Evolutionary conservation across 2,888 invertebrate species (phyloP).

Genomic region (Athalia rosae): DNA sequence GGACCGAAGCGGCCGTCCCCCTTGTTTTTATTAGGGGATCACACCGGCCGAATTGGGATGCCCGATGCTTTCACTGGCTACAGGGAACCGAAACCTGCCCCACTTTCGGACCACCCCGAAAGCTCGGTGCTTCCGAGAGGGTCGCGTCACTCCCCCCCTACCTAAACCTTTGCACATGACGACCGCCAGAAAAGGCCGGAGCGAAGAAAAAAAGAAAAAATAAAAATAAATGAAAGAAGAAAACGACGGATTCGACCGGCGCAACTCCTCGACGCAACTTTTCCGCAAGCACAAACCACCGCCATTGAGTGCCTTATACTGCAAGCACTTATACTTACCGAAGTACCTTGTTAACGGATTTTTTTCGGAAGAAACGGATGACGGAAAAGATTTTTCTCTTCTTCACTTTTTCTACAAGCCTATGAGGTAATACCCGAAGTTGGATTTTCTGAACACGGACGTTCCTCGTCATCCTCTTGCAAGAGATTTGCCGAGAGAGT

Average conservation of each 20-base stretch:
- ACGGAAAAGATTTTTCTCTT: no score
- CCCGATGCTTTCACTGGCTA: no score
- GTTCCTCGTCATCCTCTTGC: no score
- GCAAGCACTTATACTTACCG: conserved; percentile 36
- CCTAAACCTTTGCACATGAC: no score
- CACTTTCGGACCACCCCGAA: conserved; percentile 21
- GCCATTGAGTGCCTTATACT: not conserved
- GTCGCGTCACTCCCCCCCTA: conserved; percentile 6
- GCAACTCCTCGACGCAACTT: not conserved
- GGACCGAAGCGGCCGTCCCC: conserved; percentile 49
- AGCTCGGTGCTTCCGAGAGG: conserved; percentile 38
- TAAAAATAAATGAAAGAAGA: not conserved
- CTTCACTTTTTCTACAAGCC: not conserved
- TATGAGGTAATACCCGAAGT: conserved; percentile 15
- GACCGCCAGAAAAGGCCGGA: conserved; percentile 46
- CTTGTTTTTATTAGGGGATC: conserved; percentile 53
- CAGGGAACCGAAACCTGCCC: conserved; percentile 2
- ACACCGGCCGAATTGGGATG: conserved; percentile 27
- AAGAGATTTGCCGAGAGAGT: no score
- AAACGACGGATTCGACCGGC: conserved; percentile 39
- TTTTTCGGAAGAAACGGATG: conserved; percentile 21
- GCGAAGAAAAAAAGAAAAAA: not conserved
- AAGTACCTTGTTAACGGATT: conserved; percentile 49
- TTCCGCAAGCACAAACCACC: not conserved
- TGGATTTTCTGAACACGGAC: not conserved